Evolutionary conservation across 2,888 invertebrate genomes (phyloP).

Genomic region (Neoascia interrupta): DNA sequence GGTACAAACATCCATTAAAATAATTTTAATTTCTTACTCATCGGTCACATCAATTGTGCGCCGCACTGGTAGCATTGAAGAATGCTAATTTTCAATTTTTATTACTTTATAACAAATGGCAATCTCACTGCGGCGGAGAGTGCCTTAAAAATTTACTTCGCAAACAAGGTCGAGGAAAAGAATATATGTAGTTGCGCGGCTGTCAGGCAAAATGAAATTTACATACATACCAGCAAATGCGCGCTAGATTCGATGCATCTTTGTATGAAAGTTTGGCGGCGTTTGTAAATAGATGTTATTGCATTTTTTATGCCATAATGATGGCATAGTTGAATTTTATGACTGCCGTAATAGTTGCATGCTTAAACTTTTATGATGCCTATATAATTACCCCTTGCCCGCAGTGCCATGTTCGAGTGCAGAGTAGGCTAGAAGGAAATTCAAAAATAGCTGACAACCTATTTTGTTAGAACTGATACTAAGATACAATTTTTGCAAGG

Average conservation of each 20-base stretch:
- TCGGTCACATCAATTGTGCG: conserved; percentile 17
- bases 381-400: no score
- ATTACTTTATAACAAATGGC: conserved; percentile 27
- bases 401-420: no score
- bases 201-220: conserved; percentile 2
- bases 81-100: conserved; percentile 21
- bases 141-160: conserved; percentile 2
- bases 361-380: no score
- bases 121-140: not conserved
- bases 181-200: not conserved
- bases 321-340: not conserved
- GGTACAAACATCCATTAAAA: not conserved
- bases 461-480: no score
- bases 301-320: conserved; percentile 4
- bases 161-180: conserved; percentile 8
- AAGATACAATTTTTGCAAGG: no score
- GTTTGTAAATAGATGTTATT: conserved; percentile 1
- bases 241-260: not conserved
- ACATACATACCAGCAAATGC: not conserved
- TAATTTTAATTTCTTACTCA: conserved; percentile 14
- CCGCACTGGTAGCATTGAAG: conserved; percentile 6
- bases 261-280: not conserved
- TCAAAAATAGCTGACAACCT: no score
- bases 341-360: no score
- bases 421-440: no score